phyloP scores from a whole-genome alignment of 2,113 vertebrate species.

The Strix aluco region DNA sequence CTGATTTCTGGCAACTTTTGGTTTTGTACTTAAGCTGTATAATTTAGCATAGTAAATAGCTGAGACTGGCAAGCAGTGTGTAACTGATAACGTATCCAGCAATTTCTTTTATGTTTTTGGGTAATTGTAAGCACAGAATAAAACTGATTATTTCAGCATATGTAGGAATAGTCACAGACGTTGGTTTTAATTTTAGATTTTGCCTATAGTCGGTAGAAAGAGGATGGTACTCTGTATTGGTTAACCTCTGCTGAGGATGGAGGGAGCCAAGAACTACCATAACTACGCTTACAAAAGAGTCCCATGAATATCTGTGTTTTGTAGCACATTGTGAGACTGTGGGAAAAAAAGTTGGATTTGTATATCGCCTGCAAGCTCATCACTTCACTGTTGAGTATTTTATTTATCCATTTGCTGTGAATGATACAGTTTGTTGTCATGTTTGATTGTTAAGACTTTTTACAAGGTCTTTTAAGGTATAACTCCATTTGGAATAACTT shows the following conservation, averaged over 20 bases:
- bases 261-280: background rate
- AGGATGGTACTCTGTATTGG: background rate
- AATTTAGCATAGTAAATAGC: background rate
- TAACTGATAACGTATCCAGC: background rate
- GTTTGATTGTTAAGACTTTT: background rate
- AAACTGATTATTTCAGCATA: conserved; percentile 9
- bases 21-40: background rate
- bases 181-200: background rate
- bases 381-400: background rate
- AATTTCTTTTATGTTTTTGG: background rate
- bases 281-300: background rate
- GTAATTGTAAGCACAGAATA: background rate
- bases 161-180: background rate
- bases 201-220: background rate
- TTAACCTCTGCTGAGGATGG: background rate
- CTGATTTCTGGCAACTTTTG: background rate
- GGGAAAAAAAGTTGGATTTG: background rate
- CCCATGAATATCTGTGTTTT: background rate
- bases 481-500: background rate
- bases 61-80: background rate
- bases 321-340: background rate
- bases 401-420: rapidly evolving
- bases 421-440: background rate
- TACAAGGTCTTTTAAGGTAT: background rate
- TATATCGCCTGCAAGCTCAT: background rate